These are phyloP conservation scores for Hyperopisus bebe DNA, from an alignment of 2,113 vertebrate genomes.

Conservation along the genomic window DNA sequence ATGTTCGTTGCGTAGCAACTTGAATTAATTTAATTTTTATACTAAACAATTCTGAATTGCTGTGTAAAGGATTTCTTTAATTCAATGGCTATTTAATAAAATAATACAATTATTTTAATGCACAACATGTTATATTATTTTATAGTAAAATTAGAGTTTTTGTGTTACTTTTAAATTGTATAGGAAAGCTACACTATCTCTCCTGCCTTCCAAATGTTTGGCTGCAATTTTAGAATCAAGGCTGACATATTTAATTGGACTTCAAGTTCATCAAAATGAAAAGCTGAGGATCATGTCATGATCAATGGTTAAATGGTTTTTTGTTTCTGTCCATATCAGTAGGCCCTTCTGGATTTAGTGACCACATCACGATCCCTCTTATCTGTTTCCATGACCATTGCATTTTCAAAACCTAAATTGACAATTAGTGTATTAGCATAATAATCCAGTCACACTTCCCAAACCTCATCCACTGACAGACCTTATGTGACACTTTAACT, in stretches of 20 bases:
- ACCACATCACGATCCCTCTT: background rate
- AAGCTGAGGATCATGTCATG: background rate
- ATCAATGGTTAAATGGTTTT: background rate
- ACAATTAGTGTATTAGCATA: background rate
- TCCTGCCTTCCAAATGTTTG: background rate
- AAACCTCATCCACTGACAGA: background rate
- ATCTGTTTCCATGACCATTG: background rate
- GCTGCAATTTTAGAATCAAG: background rate
- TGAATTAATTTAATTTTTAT: background rate
- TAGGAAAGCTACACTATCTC: background rate
- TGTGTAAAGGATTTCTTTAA: constrained; percentile 1
- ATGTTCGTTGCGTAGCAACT: constrained; percentile 44
- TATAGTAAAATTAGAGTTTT: background rate
- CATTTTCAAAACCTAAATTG: background rate
- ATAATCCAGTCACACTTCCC: background rate
- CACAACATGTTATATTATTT: background rate
- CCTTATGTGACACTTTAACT: background rate
- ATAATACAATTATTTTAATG: background rate
- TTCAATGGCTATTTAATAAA: background rate
- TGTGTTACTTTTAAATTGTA: background rate
- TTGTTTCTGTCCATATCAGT: background rate
- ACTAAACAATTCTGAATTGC: background rate
- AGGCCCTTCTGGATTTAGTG: background rate
- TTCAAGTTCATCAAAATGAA: background rate
- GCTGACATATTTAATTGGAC: background rate